Percentiles rank a stretch among this genome's conserved stretches.
Conservation (phyloP, 37 sponge, comb jelly and placozoan genomes). For the Eunapius fragilis region DNA sequence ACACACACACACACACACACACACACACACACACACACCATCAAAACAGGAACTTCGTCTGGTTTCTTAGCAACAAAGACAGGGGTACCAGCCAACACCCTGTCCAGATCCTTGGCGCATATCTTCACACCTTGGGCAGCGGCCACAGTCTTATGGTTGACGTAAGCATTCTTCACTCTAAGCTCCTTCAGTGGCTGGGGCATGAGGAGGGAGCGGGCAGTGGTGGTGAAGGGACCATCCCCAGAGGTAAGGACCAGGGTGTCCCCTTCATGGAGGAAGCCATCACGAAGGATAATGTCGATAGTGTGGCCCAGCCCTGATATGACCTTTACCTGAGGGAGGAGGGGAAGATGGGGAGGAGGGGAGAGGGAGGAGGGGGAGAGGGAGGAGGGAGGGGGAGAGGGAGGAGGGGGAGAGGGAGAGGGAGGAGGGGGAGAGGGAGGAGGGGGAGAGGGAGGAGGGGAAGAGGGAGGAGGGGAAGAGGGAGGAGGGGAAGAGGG, state of each 20-base stretch:
- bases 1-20: constrained; percentile 4
- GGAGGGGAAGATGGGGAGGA: neutral
- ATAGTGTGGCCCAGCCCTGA: constrained; percentile 94
- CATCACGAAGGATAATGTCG: constrained; percentile 94
- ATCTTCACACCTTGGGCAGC: constrained; percentile 88
- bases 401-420: too few relatives aligned
- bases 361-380: neutral
- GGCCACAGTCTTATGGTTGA: constrained; percentile 75
- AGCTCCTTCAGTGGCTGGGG: constrained; percentile 97
- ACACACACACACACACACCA: constrained; percentile 41
- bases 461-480: too few relatives aligned
- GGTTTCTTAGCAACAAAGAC: constrained; percentile 87
- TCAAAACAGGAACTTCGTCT: constrained; percentile 89
- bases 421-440: too few relatives aligned
- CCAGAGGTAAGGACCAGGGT: constrained; percentile 84
- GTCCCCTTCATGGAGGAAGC: constrained; percentile 93
- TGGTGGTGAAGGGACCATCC: constrained; percentile 90
- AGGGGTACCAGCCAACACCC: constrained; percentile 88
- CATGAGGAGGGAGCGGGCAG: constrained; percentile 76
- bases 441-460: too few relatives aligned
- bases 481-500: too few relatives aligned
- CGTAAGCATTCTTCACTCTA: constrained; percentile 92
- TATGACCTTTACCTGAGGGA: constrained; percentile 90
- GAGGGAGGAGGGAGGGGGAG: neutral
- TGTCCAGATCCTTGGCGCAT: constrained; percentile 89